Conservation (phyloP, 2,797 vertebrate genomes). For the Chaetophractus vellerosus region DNA sequence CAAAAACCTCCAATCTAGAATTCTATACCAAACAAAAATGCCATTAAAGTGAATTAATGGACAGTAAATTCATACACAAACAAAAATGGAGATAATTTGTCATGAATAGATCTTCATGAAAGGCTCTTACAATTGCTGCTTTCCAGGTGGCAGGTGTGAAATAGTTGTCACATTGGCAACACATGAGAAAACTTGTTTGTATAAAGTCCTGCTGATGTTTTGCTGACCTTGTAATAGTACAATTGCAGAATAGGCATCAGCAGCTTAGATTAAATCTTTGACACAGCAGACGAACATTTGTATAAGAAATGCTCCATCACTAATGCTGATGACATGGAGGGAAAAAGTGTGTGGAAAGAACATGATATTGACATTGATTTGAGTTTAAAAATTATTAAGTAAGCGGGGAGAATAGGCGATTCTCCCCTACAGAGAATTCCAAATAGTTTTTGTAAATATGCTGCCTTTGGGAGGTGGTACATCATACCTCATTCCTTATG, state of each 20-base stretch:
- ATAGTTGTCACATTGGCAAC: not conserved
- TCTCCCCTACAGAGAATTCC: not conserved
- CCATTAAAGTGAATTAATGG: not conserved
- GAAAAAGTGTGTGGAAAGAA: not conserved
- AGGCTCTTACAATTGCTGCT: not conserved
- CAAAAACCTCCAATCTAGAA: not conserved
- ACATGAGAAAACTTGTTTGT: not conserved
- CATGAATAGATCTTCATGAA: not conserved
- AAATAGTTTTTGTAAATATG: not conserved
- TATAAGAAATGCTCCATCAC: not conserved
- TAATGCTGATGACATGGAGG: not conserved
- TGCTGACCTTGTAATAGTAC: not conserved
- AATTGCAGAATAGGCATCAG: not conserved
- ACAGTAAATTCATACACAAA: not conserved
- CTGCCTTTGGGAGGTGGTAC: not conserved
- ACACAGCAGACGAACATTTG: not conserved
- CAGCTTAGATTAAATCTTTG: not conserved
- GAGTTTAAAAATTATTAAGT: not conserved
- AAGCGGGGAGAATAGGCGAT: not conserved
- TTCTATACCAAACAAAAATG: not conserved
- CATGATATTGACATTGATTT: not conserved
- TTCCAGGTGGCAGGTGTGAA: not conserved
- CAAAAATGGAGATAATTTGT: not conserved
- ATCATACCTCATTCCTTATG: not conserved
- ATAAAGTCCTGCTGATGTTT: slow-evolving; percentile 30